Conservation (phyloP, 2,797 vertebrate species). For the Anguilla obscura region DNA sequence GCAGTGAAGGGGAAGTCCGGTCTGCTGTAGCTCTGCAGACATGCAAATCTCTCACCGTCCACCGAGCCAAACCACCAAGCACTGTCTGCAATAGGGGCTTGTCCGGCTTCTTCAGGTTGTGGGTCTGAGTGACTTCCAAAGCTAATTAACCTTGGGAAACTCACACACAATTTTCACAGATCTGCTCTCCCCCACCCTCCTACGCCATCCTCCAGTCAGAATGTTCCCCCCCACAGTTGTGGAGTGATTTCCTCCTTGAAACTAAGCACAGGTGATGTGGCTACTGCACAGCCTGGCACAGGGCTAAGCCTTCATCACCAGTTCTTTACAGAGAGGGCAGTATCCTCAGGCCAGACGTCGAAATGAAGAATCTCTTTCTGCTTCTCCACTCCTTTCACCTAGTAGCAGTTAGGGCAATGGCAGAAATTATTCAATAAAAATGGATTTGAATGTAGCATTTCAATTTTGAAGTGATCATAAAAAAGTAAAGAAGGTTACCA, state of each 20-base stretch:
- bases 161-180: slow-evolving; percentile 54
- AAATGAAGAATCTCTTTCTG: not conserved
- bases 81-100: slow-evolving; percentile 49
- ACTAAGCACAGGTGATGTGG: slow-evolving; percentile 32
- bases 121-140: slow-evolving; percentile 67
- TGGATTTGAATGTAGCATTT: not conserved
- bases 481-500: not conserved
- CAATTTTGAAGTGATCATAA: not conserved
- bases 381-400: not conserved
- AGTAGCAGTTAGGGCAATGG: not conserved
- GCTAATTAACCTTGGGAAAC: slow-evolving; percentile 68
- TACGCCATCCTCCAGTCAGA: slow-evolving; percentile 33
- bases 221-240: not conserved
- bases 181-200: slow-evolving; percentile 54
- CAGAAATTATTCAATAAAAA: not conserved
- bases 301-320: slow-evolving; percentile 11
- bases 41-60: slow-evolving; percentile 24
- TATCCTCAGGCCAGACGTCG: slow-evolving; percentile 1
- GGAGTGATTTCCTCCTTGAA: slow-evolving; percentile 29
- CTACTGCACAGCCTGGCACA: slow-evolving; percentile 26
- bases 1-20: slow-evolving; percentile 1
- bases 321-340: slow-evolving; percentile 11
- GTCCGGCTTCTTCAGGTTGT: slow-evolving; percentile 39
- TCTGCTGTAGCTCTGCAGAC: slow-evolving; percentile 9
- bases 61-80: slow-evolving; percentile 23